phyloP scores from a whole-genome alignment of 2,113 vertebrate species.

The Lucifuga dentata region DNA sequence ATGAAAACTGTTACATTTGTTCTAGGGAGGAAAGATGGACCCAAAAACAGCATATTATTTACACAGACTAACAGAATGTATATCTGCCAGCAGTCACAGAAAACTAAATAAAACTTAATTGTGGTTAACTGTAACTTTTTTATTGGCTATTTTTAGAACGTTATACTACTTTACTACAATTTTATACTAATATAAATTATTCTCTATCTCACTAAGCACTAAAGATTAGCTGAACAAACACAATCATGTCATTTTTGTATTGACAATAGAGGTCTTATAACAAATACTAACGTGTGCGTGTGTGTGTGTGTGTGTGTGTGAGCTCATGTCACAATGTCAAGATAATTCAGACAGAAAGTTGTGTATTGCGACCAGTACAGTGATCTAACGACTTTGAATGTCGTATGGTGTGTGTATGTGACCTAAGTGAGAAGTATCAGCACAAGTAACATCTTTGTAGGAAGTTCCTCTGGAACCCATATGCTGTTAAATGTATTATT shows the following conservation, averaged over 20 bases:
- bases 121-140: neutral
- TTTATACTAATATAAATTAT: no score
- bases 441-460: neutral
- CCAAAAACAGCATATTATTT: conserved; percentile 36
- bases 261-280: neutral
- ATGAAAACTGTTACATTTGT: conserved; percentile 41
- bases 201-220: no score
- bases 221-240: neutral
- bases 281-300: no score
- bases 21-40: conserved; percentile 1
- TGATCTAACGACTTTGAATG: neutral
- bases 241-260: neutral
- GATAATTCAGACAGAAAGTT: no score
- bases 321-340: no score
- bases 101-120: neutral
- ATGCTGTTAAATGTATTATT: no score
- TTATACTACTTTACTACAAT: neutral
- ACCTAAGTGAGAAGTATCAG: no score
- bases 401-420: neutral
- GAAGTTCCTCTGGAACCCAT: neutral
- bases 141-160: neutral
- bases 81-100: conserved; percentile 26
- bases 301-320: no score
- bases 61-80: conserved; percentile 12
- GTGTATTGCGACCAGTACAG: no score